Conservation (phyloP, 1,140 invertebrate genomes). For the Anoplolepis gracilipes region DNA sequence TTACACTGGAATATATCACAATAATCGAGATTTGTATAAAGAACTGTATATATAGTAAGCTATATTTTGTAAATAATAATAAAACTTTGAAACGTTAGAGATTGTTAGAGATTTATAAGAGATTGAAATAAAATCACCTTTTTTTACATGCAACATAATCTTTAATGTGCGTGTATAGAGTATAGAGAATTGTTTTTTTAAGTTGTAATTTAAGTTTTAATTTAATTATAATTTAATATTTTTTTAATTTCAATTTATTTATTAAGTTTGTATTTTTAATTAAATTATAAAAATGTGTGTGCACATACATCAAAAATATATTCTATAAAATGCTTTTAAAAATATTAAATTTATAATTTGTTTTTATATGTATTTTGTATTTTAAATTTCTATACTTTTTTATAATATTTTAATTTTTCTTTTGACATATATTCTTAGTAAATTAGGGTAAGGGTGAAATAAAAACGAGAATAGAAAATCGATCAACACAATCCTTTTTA, state of each 20-base stretch:
- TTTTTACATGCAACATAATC: neutral
- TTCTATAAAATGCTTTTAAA: neutral
- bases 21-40: too few relatives aligned
- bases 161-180: neutral
- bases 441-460: conserved; percentile 2
- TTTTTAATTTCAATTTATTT: too few relatives aligned
- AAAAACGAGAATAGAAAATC: conserved; percentile 42
- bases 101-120: neutral
- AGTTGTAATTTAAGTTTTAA: neutral
- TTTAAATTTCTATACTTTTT: neutral
- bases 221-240: too few relatives aligned
- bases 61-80: neutral
- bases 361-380: neutral
- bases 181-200: neutral
- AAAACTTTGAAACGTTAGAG: neutral
- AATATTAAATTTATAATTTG: neutral
- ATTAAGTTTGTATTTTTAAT: too few relatives aligned
- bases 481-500: conserved; percentile 72
- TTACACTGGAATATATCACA: too few relatives aligned
- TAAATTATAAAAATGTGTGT: too few relatives aligned
- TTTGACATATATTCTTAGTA: neutral
- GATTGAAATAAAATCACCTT: neutral
- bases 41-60: neutral
- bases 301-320: neutral
- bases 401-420: neutral